Conservation (phyloP, 2,888 invertebrate genomes). For the Leptopilina syphax region DNA sequence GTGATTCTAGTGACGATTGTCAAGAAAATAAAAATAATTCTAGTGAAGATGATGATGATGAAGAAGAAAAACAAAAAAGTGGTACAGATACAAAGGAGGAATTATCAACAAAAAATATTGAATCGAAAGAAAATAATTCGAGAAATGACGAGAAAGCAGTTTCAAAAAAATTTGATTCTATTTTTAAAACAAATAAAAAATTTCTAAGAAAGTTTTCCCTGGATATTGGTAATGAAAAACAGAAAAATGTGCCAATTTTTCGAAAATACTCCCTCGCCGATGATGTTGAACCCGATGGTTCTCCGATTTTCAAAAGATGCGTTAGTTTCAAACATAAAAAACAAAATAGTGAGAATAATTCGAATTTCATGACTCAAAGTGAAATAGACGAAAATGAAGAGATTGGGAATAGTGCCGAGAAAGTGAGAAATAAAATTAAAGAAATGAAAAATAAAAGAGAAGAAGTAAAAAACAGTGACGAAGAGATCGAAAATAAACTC, state of each 20-base stretch:
- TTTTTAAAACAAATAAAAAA: constrained; percentile 3
- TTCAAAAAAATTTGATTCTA: background rate
- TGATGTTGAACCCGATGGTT: constrained; percentile 7
- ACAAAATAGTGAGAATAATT: background rate
- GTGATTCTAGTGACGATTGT: constrained; percentile 5
- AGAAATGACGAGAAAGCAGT: background rate
- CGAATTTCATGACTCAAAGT: background rate
- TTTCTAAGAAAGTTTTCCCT: constrained; percentile 11
- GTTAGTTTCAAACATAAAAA: constrained; percentile 11
- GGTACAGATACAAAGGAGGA: background rate
- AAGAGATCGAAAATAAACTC: background rate
- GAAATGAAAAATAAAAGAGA: background rate
- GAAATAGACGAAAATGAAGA: background rate
- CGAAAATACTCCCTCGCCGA: background rate
- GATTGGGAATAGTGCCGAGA: background rate
- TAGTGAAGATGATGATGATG: background rate
- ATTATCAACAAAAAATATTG: background rate
- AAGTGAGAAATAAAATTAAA: background rate
- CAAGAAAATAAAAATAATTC: background rate
- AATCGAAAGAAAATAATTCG: background rate
- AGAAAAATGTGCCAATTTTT: background rate
- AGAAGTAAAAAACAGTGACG: background rate
- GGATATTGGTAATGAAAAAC: background rate
- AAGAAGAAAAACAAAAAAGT: background rate
- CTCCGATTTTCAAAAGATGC: constrained; percentile 21